Evolutionary conservation across 2,797 vertebrate species (phyloP), one percentile per base, ranked within the genome.

Genomic region (Brotula barbata): DNA sequence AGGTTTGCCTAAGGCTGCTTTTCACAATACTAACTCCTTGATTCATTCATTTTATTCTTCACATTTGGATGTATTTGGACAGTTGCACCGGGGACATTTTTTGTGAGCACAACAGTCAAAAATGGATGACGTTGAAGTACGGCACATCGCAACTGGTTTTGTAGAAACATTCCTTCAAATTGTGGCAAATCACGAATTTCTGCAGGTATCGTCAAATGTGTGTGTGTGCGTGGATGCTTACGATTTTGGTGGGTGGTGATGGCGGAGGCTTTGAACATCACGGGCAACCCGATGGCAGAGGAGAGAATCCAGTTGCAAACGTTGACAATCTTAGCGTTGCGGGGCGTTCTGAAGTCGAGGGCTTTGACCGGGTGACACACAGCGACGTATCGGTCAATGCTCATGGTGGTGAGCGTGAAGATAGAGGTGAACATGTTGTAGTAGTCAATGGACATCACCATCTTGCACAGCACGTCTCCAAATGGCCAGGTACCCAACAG

Each of bases 351-450:
- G 78, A 98, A 96, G 71, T 98, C 95, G 83, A 99, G 77, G 13
- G 97, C 96, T 69, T 95, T 97, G 67, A 99, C 91, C 0, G 97
- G 97, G 78, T 99, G 97, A 55, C 97, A 99, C 60, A 99, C 96
- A 0, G 97, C 97, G 57, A 99, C 94, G 49, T 99, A 99, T 20
- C 96, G 92, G 76, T 99, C 97, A 53, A 99, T 95, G 3, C 96
- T 98, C 97, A 99, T 99, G 95, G 98, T 98, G 75, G 97, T 99
- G 80, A 99, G 72, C 0, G 97, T 99, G 88, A 98, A 94, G 77
- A 98, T 98, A 85, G 96, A 98, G 74, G 95, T 98, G 73, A 99
- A 99, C 97, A 99, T 99, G 87, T 99, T 99, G 66, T 99, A 99
- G 82, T 99, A 99, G 75, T 99, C 97, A 13, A 99, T 98, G 17